Evolutionary conservation across 2,113 vertebrate genomes (phyloP), one percentile per base, ranked within the genome.

Genomic region (Melanocharis versteri): DNA sequence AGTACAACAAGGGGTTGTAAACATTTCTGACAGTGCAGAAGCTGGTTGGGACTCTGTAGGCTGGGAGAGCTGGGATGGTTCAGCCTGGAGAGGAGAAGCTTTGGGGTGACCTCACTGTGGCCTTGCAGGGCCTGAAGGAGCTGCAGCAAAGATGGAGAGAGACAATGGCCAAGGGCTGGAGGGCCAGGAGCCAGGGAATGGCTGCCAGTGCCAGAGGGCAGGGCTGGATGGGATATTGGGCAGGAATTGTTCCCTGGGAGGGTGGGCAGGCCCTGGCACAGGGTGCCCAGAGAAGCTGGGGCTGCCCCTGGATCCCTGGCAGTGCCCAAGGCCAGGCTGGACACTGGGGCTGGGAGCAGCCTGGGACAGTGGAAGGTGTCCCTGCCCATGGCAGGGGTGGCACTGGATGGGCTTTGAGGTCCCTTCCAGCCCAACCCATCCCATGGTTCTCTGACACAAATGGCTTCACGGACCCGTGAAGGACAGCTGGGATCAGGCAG

Each of bases 331-430:
- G 77, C 13, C 45, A 58, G 77, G 44, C 0, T 73, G 77, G 77
- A 33, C 6, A 39, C 0, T 84, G 28, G 68, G 60, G 60, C 27
- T 81, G 0, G 68, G 87, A 68, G 61, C 53, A 30, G 30, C 39
- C 53, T 75, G 87, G 69, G 39, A 45, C 18, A 22, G 45, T 39
- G 87, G 37, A 0, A 82, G 78, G 6, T 21, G 87, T 60, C 69
- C 28, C 69, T 68, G 61, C 5, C 15, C 53, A 50, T 16, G 61
- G 69, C 39, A 15, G 23, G 42, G 28, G 10, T 33, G 69, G 39
- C 0, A 39, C 2, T 3, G 7, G 30, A 0, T 24, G 56, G 0
- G 6, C 0, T 31, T 48, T 56, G 0, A 7, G 3, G 39, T 60
- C 9, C 13, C 3, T 54, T 2, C 54, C 21, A 10, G 1, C 17